A percentile compares a stretch with the other conserved stretches of the same genome.
These are phyloP conservation scores for Aquatica leii DNA, from an alignment of 2,888 invertebrate genomes.

Conservation along the genomic window DNA sequence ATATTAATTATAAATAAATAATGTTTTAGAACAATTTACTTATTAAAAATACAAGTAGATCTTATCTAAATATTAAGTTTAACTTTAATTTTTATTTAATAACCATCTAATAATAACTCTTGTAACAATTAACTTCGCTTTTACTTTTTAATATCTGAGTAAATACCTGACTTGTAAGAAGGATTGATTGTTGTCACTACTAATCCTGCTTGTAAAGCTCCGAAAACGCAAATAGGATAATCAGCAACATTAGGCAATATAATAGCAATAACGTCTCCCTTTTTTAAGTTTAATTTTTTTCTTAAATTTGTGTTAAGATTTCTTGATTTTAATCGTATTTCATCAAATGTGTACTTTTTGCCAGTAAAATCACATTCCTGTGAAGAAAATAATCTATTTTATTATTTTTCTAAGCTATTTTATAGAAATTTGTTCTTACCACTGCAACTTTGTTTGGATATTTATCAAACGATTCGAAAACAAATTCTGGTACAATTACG, in stretches of 20 bases:
- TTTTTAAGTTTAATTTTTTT: conserved; percentile 69
- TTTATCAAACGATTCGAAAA: conserved; percentile 64
- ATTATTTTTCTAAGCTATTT: background rate
- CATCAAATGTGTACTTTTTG: conserved; percentile 73
- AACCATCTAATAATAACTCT: too few relatives aligned
- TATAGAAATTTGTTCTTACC: conserved; percentile 61
- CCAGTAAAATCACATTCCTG: conserved; percentile 79
- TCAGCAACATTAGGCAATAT: conserved; percentile 82
- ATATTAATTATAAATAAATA: too few relatives aligned
- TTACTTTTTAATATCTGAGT: too few relatives aligned
- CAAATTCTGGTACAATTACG: conserved; percentile 64
- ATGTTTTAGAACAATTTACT: too few relatives aligned
- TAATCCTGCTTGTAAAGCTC: conserved; percentile 74
- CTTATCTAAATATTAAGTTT: too few relatives aligned
- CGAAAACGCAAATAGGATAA: conserved; percentile 72
- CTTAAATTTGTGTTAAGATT: conserved; percentile 66
- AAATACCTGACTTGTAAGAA: conserved; percentile 64
- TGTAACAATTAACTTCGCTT: too few relatives aligned
- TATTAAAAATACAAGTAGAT: too few relatives aligned
- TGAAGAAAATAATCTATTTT: background rate
- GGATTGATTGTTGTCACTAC: conserved; percentile 77
- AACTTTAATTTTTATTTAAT: too few relatives aligned
- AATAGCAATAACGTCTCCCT: conserved; percentile 74
- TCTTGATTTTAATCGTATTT: conserved; percentile 69
- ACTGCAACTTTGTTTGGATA: conserved; percentile 67